Conservation (phyloP, 2,797 vertebrate species). For the Gadopsis bispinosus region DNA sequence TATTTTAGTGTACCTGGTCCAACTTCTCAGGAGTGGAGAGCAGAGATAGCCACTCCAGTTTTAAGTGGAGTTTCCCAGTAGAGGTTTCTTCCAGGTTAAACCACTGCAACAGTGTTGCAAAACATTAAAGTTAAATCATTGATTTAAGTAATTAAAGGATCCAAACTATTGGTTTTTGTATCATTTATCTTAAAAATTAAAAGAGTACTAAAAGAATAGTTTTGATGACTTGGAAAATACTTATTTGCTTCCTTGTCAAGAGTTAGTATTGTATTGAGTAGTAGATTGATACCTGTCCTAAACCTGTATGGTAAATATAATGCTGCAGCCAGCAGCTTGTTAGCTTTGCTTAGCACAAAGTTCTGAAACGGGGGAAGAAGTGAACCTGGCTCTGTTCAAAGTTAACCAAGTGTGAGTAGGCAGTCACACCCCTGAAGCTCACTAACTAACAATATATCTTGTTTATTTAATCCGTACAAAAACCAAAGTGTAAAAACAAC, state of each 20-base stretch:
- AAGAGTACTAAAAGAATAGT: neutral
- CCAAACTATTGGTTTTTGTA: neutral
- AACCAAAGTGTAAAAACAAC: too few species aligned
- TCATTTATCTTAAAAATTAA: neutral
- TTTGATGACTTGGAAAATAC: neutral
- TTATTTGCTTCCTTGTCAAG: neutral
- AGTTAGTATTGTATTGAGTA: neutral
- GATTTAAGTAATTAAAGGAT: neutral
- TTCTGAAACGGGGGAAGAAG: neutral
- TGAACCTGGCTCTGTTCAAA: neutral
- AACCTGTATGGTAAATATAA: neutral
- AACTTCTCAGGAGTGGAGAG: slow-evolving; percentile 88
- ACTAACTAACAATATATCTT: neutral
- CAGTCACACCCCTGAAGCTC: neutral
- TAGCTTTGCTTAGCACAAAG: neutral
- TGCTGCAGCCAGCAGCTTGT: neutral
- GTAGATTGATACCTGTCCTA: neutral
- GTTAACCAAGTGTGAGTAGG: neutral
- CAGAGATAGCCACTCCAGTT: slow-evolving; percentile 95
- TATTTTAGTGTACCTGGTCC: slow-evolving; percentile 87
- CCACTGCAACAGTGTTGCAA: slow-evolving; percentile 86
- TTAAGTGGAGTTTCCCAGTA: slow-evolving; percentile 94
- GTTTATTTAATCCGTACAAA: too few species aligned
- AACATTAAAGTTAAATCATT: neutral
- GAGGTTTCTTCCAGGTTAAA: slow-evolving; percentile 93